phyloP scores from a whole-genome alignment of 2,797 vertebrate genomes.

The Adrianichthys oophorus region DNA sequence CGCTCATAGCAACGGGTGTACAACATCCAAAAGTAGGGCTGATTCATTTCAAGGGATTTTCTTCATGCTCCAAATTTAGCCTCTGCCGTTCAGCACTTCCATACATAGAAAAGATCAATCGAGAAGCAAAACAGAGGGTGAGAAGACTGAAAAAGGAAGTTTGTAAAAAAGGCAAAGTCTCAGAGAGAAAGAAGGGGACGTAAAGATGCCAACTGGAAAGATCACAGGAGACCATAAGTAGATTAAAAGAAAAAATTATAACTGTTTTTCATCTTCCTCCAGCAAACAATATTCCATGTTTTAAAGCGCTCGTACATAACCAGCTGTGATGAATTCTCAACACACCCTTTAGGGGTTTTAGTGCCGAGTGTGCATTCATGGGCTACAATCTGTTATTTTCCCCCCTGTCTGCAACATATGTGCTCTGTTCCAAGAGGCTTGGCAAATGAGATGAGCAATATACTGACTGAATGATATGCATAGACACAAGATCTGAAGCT shows the following conservation, averaged over 20 bases:
- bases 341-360: constrained; percentile 3
- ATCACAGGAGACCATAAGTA: constrained; percentile 48
- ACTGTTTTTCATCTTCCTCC: constrained; percentile 39
- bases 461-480: constrained; percentile 24
- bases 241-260: constrained; percentile 66
- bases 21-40: constrained; percentile 57
- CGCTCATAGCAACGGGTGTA: constrained; percentile 48
- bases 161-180: constrained; percentile 11
- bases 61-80: constrained; percentile 60
- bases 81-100: constrained; percentile 47
- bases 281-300: constrained; percentile 40
- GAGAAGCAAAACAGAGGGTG: constrained; percentile 19
- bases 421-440: background rate
- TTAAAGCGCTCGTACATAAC: constrained; percentile 6
- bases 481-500: constrained; percentile 14
- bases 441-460: constrained; percentile 6
- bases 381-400: background rate
- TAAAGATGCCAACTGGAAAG: constrained; percentile 41
- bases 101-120: constrained; percentile 45
- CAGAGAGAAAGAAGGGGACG: constrained; percentile 6
- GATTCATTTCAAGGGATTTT: constrained; percentile 71
- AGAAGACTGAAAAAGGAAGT: constrained; percentile 15
- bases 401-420: background rate
- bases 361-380: background rate
- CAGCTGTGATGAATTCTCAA: constrained; percentile 2